Percentiles rank a stretch among this genome's conserved stretches.
These are phyloP conservation scores for Alethe castanea DNA, from an alignment of 2,113 vertebrate species.

Conservation along the genomic window DNA sequence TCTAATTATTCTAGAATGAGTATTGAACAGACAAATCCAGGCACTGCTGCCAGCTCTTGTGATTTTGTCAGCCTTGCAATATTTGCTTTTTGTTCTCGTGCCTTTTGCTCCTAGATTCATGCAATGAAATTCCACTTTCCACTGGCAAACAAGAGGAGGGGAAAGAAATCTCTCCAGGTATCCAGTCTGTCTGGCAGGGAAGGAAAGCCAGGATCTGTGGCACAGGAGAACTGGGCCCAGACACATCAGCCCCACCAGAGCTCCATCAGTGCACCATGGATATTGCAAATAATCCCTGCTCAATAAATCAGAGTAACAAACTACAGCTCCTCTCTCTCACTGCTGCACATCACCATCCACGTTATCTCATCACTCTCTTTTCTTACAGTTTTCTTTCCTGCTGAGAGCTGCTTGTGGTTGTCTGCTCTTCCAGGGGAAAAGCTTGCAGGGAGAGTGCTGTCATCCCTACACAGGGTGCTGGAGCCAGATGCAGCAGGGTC, in stretches of 20 bases:
- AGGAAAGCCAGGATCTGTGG: neutral
- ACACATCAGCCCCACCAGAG: neutral
- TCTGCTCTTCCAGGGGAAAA: neutral
- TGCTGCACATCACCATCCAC: neutral
- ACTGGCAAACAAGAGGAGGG: neutral
- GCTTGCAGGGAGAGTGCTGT: neutral
- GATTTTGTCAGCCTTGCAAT: neutral
- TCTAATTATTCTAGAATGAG: neutral
- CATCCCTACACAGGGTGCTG: neutral
- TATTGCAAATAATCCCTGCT: neutral
- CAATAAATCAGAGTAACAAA: neutral
- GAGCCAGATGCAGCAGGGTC: neutral
- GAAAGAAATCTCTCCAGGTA: neutral
- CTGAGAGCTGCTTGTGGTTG: neutral
- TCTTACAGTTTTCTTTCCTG: neutral
- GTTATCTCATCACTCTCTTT: neutral
- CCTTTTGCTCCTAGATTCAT: neutral
- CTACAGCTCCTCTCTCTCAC: neutral
- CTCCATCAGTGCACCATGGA: neutral
- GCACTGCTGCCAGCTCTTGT: neutral
- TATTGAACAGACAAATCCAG: neutral
- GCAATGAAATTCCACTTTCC: neutral
- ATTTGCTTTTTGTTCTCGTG: neutral
- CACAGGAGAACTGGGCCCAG: neutral
- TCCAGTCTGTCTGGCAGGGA: neutral